phyloP scores from a whole-genome alignment of 1,140 invertebrate species.

The Halesus radiatus region DNA sequence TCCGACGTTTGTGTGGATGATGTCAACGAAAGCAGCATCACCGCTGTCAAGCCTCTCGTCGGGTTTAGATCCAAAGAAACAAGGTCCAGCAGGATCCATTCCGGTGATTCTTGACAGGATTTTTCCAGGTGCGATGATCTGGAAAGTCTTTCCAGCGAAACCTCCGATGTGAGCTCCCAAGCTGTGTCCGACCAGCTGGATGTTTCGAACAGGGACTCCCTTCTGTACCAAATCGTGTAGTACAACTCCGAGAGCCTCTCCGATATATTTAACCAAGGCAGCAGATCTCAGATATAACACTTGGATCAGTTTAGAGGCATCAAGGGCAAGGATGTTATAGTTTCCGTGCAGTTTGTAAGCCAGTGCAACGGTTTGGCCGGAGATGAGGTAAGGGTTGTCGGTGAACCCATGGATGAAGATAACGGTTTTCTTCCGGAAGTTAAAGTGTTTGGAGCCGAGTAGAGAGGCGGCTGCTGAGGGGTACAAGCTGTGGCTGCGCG shows the following conservation, averaged over 20 bases:
- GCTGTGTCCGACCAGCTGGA: constrained; percentile 52
- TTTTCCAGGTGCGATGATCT: neutral
- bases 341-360: constrained; percentile 60
- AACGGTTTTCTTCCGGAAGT: constrained; percentile 24
- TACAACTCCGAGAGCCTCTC: constrained; percentile 35
- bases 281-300: constrained; percentile 40
- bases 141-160: constrained; percentile 47
- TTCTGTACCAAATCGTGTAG: constrained; percentile 22
- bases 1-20: constrained; percentile 79
- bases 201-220: constrained; percentile 14
- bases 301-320: constrained; percentile 43
- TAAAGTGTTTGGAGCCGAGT: constrained; percentile 43
- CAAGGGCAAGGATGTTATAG: constrained; percentile 49
- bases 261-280: constrained; percentile 46
- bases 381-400: constrained; percentile 61
- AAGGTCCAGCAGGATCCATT: constrained; percentile 80
- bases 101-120: constrained; percentile 71
- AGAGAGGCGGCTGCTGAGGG: constrained; percentile 38
- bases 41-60: constrained; percentile 72
- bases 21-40: constrained; percentile 81
- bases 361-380: constrained; percentile 60
- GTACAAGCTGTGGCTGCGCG: constrained; percentile 29
- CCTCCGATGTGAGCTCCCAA: constrained; percentile 49
- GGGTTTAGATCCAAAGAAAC: constrained; percentile 71
- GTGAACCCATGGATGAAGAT: constrained; percentile 64